phyloP scores from a whole-genome alignment of 2,888 invertebrate genomes.

The Troglohyphantes excavatus region DNA sequence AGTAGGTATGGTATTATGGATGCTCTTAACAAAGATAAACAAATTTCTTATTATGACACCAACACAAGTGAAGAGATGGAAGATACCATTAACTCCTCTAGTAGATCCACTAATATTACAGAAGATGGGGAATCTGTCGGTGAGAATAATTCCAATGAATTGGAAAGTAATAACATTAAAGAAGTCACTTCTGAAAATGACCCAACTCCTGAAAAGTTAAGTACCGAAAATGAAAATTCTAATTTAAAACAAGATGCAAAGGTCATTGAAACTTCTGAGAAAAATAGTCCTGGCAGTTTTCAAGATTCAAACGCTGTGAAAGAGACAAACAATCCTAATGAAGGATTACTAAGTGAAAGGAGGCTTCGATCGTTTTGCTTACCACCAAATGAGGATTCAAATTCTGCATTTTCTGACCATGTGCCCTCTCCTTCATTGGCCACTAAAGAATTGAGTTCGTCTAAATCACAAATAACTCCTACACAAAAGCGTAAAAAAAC shows the following conservation, averaged over 20 bases:
- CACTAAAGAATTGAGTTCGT: neutral
- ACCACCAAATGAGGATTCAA: neutral
- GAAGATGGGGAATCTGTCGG: neutral
- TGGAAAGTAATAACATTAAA: neutral
- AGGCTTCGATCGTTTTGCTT: neutral
- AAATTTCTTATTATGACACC: neutral
- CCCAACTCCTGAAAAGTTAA: neutral
- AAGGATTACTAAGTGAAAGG: neutral
- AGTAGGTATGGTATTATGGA: conserved; percentile 5
- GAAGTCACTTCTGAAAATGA: neutral
- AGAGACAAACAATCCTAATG: neutral
- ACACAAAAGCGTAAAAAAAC: neutral
- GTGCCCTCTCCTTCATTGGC: neutral
- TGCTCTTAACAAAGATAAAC: neutral
- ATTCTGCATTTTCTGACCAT: neutral
- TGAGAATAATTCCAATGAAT: neutral
- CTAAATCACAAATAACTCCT: neutral
- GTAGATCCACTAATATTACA: neutral
- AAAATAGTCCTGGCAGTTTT: neutral
- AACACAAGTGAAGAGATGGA: neutral
- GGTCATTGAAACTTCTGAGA: neutral
- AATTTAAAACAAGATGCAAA: neutral
- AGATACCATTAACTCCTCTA: neutral
- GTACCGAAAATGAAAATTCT: neutral
- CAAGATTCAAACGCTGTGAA: neutral